phyloP scores from a whole-genome alignment of 2,797 vertebrate species.

The Discoglossus pictus region DNA sequence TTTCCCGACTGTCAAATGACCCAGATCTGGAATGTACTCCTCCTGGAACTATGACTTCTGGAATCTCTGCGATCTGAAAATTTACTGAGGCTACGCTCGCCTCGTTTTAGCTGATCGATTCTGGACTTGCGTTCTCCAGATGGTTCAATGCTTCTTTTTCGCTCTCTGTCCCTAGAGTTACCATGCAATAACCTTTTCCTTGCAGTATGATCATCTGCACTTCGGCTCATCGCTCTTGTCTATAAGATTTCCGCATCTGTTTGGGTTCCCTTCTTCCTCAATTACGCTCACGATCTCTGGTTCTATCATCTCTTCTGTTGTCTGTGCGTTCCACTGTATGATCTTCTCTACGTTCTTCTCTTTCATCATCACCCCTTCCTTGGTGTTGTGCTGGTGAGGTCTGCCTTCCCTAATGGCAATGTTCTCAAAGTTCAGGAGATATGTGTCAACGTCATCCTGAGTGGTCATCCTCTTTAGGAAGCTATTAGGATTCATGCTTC shows the following conservation, averaged over 20 bases:
- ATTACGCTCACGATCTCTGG: constrained; percentile 78
- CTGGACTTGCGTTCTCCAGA: constrained; percentile 89
- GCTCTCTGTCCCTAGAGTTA: constrained; percentile 75
- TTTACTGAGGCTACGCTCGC: constrained; percentile 95
- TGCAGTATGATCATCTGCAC: constrained; percentile 76
- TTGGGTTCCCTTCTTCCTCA: constrained; percentile 70
- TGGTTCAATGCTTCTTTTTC: constrained; percentile 71
- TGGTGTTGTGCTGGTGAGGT: constrained; percentile 85
- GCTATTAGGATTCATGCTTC: no score
- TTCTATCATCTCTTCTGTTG: constrained; percentile 80
- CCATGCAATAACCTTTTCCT: constrained; percentile 74
- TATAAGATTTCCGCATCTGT: no score
- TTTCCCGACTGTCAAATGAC: constrained; percentile 92
- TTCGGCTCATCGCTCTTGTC: no score
- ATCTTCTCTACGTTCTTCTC: constrained; percentile 84
- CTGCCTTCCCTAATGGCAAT: no score
- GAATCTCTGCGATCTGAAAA: constrained; percentile 98
- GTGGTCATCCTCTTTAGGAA: no score
- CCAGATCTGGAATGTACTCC: constrained; percentile 92
- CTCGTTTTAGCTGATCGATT: constrained; percentile 94
- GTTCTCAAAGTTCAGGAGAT: no score
- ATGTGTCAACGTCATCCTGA: no score
- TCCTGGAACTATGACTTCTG: constrained; percentile 93
- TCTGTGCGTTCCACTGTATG: constrained; percentile 81
- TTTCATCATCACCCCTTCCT: constrained; percentile 84